These are phyloP conservation scores for Chlorospingus flavigularis DNA, from an alignment of 2,797 vertebrate genomes.

Conservation along the genomic window DNA sequence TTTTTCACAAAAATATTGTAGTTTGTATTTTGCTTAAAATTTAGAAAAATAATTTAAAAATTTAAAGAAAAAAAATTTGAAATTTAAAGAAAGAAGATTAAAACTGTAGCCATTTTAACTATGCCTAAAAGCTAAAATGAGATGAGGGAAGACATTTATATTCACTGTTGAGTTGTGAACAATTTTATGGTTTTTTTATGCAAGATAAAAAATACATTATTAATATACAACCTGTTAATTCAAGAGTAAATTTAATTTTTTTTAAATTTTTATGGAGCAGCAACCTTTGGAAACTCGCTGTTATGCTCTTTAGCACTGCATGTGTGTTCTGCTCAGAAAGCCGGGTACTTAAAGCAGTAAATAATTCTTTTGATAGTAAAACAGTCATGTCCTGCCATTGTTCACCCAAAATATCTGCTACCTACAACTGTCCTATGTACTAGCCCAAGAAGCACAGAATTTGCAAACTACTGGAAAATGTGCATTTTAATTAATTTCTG, in stretches of 20 bases:
- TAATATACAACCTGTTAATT: background rate
- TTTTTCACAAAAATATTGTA: background rate
- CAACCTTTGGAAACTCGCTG: background rate
- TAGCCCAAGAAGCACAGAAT: background rate
- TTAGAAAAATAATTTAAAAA: no score
- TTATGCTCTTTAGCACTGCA: background rate
- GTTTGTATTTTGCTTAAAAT: background rate
- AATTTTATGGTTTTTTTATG: background rate
- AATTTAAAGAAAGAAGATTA: background rate
- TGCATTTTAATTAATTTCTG: background rate
- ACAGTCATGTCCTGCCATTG: background rate
- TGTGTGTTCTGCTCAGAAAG: background rate
- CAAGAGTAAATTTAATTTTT: background rate
- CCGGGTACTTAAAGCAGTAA: background rate
- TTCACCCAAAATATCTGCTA: background rate
- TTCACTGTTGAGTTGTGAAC: background rate
- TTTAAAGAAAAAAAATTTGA: background rate
- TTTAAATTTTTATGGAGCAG: background rate
- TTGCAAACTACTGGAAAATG: background rate
- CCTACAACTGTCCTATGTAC: background rate
- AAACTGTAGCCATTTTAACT: background rate
- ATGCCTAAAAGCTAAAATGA: background rate
- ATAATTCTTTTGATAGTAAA: background rate
- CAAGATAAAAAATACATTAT: background rate
- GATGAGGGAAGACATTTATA: background rate